phyloP scores from a whole-genome alignment of 2,888 invertebrate species.

The Reticulitermes lucifugus region DNA sequence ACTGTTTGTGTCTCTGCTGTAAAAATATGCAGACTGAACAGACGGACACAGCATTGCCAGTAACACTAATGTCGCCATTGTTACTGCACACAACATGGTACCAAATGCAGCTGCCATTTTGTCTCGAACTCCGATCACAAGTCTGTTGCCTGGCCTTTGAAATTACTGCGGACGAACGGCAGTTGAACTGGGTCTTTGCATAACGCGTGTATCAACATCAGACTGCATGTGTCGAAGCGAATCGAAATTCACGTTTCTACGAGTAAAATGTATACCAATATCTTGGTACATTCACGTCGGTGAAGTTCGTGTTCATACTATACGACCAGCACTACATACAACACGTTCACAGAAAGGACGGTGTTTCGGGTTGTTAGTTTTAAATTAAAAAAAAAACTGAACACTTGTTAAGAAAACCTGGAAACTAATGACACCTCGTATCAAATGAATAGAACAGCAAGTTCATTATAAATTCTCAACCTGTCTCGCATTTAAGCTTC shows the following conservation, averaged over 20 bases:
- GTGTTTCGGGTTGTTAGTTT: too few relatives aligned
- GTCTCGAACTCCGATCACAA: neutral
- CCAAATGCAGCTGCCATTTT: neutral
- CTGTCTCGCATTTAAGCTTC: neutral
- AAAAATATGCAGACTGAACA: neutral
- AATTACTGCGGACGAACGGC: neutral
- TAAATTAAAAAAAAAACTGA: too few relatives aligned
- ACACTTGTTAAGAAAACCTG: neutral
- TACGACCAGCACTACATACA: neutral
- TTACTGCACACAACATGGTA: neutral
- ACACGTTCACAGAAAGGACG: neutral
- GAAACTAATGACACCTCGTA: neutral
- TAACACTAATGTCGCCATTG: neutral
- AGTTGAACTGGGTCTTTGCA: neutral
- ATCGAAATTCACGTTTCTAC: neutral
- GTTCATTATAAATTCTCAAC: neutral
- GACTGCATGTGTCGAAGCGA: neutral
- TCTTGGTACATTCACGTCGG: neutral
- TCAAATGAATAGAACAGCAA: neutral
- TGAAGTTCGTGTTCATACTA: neutral
- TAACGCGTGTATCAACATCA: neutral
- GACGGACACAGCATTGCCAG: neutral
- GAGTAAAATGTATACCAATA: too few relatives aligned
- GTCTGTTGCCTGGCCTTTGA: neutral
- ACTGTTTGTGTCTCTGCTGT: neutral